Evolutionary conservation across 1,140 invertebrate genomes (phyloP).

Genomic region (Scaptomyza pallida): DNA sequence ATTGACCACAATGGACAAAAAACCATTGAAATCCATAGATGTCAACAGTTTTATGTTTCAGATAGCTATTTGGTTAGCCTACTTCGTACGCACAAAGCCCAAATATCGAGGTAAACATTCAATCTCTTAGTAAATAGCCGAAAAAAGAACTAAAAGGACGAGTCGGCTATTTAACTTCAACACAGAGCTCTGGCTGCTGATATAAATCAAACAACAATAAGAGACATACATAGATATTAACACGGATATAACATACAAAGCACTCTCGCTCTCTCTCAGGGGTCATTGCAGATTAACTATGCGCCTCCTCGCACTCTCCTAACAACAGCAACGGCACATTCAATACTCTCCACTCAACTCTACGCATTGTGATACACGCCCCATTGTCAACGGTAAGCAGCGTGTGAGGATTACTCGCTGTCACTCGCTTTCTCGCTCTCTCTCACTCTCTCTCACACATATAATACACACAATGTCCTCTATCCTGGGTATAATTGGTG

Average conservation of each 20-base stretch:
- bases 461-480: too few species aligned
- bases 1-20: background rate
- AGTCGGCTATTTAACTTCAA: conserved; percentile 35
- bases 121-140: conserved; percentile 11
- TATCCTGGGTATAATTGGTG: conserved; percentile 78
- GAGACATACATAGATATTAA: conserved; percentile 40
- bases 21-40: conserved; percentile 7
- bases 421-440: too few species aligned
- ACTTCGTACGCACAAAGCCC: conserved; percentile 19
- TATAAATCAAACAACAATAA: conserved; percentile 75
- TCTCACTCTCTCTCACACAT: too few species aligned
- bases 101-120: conserved; percentile 3
- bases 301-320: conserved; percentile 46
- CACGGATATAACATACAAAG: conserved; percentile 24
- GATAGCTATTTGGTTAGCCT: conserved; percentile 31
- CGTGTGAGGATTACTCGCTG: conserved; percentile 71
- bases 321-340: too few species aligned
- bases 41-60: conserved; percentile 38
- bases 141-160: conserved; percentile 23
- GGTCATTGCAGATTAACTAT: conserved; percentile 62
- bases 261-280: conserved; percentile 32
- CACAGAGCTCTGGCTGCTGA: conserved; percentile 47
- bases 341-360: conserved; percentile 32
- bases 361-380: conserved; percentile 41
- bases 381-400: conserved; percentile 72